Percentiles rank a stretch among this genome's conserved stretches.
phyloP scores from a whole-genome alignment of 2,113 vertebrate genomes.

The Strigops habroptila region DNA sequence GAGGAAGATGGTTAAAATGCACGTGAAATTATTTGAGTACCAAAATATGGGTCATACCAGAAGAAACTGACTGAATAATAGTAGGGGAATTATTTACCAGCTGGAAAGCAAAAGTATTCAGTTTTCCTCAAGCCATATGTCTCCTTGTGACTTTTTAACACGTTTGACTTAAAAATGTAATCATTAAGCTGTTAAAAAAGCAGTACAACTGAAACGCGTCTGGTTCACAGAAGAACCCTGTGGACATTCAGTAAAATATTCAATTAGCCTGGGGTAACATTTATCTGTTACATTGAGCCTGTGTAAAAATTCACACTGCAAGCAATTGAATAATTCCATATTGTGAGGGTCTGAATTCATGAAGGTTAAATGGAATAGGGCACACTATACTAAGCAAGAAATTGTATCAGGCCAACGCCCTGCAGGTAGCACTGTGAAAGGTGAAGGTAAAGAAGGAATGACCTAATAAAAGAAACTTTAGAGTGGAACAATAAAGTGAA shows the following conservation, averaged over 20 bases:
- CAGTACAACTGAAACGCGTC: not conserved
- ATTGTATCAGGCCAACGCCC: not conserved
- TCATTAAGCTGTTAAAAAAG: not conserved
- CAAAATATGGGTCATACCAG: not conserved
- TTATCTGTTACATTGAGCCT: not conserved
- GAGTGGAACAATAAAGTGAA: not conserved
- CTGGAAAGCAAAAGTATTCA: not conserved
- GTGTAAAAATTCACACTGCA: not conserved
- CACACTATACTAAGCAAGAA: not conserved
- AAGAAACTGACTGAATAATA: not conserved
- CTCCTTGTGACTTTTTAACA: not conserved
- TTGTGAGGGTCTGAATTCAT: not conserved
- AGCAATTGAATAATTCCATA: not conserved
- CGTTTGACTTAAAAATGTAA: not conserved
- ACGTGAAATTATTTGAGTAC: not conserved
- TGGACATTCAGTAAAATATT: not conserved
- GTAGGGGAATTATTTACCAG: not conserved
- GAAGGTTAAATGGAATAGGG: not conserved
- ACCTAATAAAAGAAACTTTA: not conserved
- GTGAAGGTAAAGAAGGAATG: not conserved
- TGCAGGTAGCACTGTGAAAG: not conserved
- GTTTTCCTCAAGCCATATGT: not conserved
- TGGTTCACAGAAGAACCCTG: not conserved
- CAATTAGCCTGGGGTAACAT: not conserved
- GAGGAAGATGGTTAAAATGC: not conserved